Percentiles rank a stretch among this genome's conserved stretches.
Conservation (phyloP, 2,888 invertebrate genomes). For the Pseudococcus jackbeardsleyi region DNA sequence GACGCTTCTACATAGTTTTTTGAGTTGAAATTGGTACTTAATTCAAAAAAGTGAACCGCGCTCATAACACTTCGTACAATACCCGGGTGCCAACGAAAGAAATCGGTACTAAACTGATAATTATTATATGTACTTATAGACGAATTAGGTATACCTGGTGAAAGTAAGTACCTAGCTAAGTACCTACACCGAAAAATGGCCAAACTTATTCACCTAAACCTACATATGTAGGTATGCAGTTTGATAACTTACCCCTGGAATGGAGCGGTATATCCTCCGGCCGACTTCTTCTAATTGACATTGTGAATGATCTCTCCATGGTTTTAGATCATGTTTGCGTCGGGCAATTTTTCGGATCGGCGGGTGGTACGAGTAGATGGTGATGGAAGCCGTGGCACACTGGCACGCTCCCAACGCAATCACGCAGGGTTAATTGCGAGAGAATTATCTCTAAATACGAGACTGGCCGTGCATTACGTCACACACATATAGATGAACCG, state of each 20-base stretch:
- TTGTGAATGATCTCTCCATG: conserved; percentile 54
- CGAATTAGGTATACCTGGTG: no score
- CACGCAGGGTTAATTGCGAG: neutral
- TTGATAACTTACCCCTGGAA: conserved; percentile 40
- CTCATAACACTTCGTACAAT: no score
- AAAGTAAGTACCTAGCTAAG: no score
- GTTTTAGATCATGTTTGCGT: conserved; percentile 23
- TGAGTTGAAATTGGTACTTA: no score
- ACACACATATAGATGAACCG: neutral
- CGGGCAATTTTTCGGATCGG: neutral
- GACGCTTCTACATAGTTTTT: no score
- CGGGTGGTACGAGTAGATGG: neutral
- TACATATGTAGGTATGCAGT: no score
- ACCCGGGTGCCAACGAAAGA: no score
- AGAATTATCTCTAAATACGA: conserved; percentile 17
- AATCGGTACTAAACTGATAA: no score
- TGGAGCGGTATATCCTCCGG: conserved; percentile 61
- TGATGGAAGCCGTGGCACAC: neutral
- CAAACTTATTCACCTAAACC: no score
- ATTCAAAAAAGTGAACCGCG: no score
- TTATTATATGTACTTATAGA: no score
- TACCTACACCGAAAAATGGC: no score
- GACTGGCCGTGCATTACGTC: conserved; percentile 19
- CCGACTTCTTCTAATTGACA: conserved; percentile 60
- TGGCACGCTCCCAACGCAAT: neutral